phyloP scores from a whole-genome alignment of 2,797 vertebrate species.

The Pterois miles region DNA sequence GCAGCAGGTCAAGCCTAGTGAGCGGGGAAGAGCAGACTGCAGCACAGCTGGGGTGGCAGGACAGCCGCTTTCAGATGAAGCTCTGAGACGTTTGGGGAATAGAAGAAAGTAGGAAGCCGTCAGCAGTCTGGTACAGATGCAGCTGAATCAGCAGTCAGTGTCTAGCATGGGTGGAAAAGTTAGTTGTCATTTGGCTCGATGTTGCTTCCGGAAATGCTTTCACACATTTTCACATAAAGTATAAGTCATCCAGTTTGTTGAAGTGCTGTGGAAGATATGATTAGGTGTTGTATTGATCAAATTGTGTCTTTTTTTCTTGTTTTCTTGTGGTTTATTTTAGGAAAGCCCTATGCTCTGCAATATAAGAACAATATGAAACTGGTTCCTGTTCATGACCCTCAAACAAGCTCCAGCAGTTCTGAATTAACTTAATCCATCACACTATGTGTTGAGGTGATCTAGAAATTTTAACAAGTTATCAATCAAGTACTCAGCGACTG shows the following conservation, averaged over 20 bases:
- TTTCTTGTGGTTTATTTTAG: neutral
- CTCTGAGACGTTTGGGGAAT: constrained; percentile 14
- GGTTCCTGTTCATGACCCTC: neutral
- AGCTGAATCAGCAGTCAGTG: constrained; percentile 35
- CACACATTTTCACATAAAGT: neutral
- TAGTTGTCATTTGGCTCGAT: neutral
- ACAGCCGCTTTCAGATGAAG: constrained; percentile 7
- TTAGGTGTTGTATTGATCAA: neutral
- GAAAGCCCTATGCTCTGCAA: neutral
- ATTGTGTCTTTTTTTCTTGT: neutral
- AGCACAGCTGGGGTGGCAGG: constrained; percentile 25
- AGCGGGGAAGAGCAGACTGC: constrained; percentile 19
- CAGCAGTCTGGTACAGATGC: constrained; percentile 18
- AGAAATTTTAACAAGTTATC: constrained; percentile 43
- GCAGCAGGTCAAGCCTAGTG: constrained; percentile 16
- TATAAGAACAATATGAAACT: neutral
- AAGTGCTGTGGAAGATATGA: neutral
- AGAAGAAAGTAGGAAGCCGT: neutral
- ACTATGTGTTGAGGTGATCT: constrained; percentile 17
- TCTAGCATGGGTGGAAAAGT: neutral
- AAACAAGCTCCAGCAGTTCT: constrained; percentile 34
- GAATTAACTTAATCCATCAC: constrained; percentile 59
- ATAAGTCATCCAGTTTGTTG: neutral
- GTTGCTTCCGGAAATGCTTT: neutral
- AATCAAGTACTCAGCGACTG: constrained; percentile 46